These are phyloP conservation scores for Nylanderia fulva DNA, from an alignment of 1,140 invertebrate species.

Conservation along the genomic window DNA sequence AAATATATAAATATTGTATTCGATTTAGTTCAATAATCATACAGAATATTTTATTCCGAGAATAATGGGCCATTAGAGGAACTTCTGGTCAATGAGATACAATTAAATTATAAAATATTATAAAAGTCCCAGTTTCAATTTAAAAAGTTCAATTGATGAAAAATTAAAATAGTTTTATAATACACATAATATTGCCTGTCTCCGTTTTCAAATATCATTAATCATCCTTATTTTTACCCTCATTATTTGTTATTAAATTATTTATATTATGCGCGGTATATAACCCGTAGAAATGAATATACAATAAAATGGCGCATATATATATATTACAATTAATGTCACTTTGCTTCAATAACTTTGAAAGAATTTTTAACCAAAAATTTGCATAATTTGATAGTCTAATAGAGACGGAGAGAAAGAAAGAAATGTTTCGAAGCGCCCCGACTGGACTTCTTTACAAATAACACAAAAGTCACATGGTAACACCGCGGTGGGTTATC, in stretches of 20 bases:
- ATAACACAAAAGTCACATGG: not conserved
- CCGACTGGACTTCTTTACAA: not conserved
- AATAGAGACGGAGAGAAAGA: too few species aligned
- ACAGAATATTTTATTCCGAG: too few species aligned
- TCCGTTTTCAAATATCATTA: not conserved
- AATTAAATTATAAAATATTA: not conserved
- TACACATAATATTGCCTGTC: not conserved
- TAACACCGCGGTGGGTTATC: not conserved
- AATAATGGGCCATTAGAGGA: too few species aligned
- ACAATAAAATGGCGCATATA: not conserved
- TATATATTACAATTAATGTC: not conserved
- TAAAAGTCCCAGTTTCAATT: not conserved
- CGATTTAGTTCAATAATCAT: not conserved
- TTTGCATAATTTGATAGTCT: too few species aligned
- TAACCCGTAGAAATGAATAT: not conserved
- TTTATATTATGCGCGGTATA: not conserved
- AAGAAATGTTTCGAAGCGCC: not conserved
- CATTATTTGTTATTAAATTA: not conserved
- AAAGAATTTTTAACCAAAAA: too few species aligned
- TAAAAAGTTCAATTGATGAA: not conserved
- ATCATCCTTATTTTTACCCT: not conserved
- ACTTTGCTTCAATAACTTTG: not conserved
- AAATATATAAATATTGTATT: too few species aligned
- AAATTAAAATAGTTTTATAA: not conserved
- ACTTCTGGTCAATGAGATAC: not conserved